Evolutionary conservation across 2,113 vertebrate genomes (phyloP), one percentile per base, ranked within the genome.

Genomic region (Gallinago paraguaiae): DNA sequence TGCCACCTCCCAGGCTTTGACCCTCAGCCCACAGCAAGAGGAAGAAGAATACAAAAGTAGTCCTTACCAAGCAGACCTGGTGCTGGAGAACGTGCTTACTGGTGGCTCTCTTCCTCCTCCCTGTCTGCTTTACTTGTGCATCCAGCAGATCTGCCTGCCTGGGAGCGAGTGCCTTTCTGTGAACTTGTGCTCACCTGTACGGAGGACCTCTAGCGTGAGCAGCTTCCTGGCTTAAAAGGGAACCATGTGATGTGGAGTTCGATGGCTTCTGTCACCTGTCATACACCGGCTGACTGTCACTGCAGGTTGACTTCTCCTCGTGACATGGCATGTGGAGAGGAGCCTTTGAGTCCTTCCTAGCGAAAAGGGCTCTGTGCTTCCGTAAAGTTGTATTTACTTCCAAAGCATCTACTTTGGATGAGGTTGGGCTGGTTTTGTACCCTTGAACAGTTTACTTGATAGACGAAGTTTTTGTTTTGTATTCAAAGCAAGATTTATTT

Each of bases 241-340:
- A 48, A 48, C 20, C 0, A 1, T 1, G 1, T 3, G 9, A 23
- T 39, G 28, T 27, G 7, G 56, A 48, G 18, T 71, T 75, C 2
- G 4, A 43, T 41, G 78, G 37, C 64, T 88, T 57, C 45, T 93
- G 56, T 65, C 7, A 8, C 39, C 45, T 60, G 15, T 80, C 23
- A 35, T 7, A 30, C n/a, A 33, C 19, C 8, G 7, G 31, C 23
- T 10, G 5, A 43, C 23, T 77, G 69, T 11, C 22, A 4, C n/a
- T 54, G 74, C 70, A n/a, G 16, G 37, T 63, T 70, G 54, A 22
- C 28, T 54, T 53, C 22, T 61, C 3, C 16, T 92, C 2, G 1
- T 33, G 22, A 9, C 0, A 0, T 45, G 64, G 33, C 46, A 45
- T 3, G 5, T 25, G 17, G 37, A 82, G 12, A 56, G 65, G 24